A percentile compares a stretch with the other conserved stretches of the same genome.
These are phyloP conservation scores for Neotoxoptera formosana DNA, from an alignment of 1,140 invertebrate species.

Conservation along the genomic window DNA sequence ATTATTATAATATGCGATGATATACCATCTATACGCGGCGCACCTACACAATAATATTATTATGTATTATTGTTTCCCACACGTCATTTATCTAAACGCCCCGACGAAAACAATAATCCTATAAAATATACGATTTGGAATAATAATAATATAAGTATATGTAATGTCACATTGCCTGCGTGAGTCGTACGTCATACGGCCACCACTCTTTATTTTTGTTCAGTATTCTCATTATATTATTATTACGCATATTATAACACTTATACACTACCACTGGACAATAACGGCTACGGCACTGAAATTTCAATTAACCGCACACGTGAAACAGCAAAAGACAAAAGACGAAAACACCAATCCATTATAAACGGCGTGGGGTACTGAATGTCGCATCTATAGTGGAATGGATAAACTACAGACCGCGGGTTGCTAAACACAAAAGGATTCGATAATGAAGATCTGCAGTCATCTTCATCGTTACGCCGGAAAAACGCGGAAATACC, in stretches of 20 bases:
- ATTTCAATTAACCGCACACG: background rate
- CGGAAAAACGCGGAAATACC: background rate
- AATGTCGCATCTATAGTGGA: background rate
- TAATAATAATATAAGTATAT: background rate
- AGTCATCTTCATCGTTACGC: background rate
- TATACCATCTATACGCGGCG: background rate
- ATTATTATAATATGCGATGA: background rate
- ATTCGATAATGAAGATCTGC: background rate
- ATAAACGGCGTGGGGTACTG: no score
- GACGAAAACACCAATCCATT: background rate
- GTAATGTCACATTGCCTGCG: background rate
- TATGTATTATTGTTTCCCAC: conserved; percentile 8
- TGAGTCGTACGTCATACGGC: no score
- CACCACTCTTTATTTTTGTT: background rate
- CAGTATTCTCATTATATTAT: background rate
- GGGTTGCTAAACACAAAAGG: background rate
- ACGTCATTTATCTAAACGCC: background rate
- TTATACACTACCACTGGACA: background rate
- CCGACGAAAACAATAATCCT: conserved; percentile 4
- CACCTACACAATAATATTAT: background rate
- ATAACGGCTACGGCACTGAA: background rate
- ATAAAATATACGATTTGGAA: background rate
- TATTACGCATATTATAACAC: no score
- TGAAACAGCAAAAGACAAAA: background rate
- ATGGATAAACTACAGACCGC: background rate